phyloP scores from a whole-genome alignment of 2,797 vertebrate species.

The Cetoscarus ocellatus region DNA sequence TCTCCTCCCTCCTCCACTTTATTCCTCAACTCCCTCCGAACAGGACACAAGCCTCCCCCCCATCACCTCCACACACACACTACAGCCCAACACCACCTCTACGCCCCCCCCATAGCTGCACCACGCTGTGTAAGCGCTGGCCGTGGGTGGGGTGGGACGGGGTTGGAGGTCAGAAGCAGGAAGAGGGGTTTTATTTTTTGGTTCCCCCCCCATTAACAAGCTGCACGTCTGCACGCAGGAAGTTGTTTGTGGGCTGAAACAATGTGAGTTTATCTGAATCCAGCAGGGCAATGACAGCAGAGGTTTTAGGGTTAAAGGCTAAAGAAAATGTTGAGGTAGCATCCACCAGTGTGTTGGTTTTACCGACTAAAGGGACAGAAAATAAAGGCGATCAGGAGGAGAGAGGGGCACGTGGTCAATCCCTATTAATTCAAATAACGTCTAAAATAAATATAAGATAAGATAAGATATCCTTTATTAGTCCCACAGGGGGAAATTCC shows the following conservation, averaged over 20 bases:
- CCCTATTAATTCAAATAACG: too few relatives aligned
- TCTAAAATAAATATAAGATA: too few relatives aligned
- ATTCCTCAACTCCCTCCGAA: constrained; percentile 51
- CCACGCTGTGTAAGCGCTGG: constrained; percentile 71
- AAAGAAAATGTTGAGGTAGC: constrained; percentile 70
- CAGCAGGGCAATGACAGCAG: constrained; percentile 57
- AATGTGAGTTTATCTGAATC: constrained; percentile 78
- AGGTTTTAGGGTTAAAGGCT: constrained; percentile 72
- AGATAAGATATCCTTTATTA: too few relatives aligned
- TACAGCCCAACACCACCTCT: constrained; percentile 33
- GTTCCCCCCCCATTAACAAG: constrained; percentile 65
- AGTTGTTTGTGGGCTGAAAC: constrained; percentile 80
- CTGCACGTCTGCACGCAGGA: constrained; percentile 75
- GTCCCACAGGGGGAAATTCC: too few relatives aligned
- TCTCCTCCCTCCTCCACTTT: constrained; percentile 48
- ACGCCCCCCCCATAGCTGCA: constrained; percentile 56
- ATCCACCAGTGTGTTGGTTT: constrained; percentile 35
- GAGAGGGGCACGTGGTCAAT: not conserved
- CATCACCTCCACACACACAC: constrained; percentile 49
- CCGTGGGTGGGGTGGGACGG: constrained; percentile 61
- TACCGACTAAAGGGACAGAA: constrained; percentile 7
- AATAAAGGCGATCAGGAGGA: constrained; percentile 18
- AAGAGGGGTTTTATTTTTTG: constrained; percentile 52
- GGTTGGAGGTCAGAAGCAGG: constrained; percentile 78
- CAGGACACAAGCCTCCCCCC: constrained; percentile 34